phyloP scores from a whole-genome alignment of 92 coral and sea anemone genomes.

The Chrysogorgia sp. region DNA sequence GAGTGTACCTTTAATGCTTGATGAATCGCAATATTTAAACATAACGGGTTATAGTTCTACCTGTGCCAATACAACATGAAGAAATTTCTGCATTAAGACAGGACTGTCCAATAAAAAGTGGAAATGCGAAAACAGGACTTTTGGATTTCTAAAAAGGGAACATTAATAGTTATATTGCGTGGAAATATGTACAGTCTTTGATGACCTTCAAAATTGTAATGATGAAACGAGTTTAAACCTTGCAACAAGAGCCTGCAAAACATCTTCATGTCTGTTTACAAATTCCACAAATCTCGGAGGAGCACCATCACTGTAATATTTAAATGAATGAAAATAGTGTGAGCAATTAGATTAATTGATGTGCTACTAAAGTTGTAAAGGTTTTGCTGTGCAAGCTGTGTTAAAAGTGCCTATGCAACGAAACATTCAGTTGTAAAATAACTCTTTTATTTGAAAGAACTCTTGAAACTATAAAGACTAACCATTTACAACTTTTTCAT shows the following conservation, averaged over 20 bases:
- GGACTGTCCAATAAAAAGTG: conserved; percentile 64
- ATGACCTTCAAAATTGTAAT: no score
- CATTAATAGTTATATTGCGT: not conserved
- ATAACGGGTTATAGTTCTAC: not conserved
- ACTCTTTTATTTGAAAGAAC: no score
- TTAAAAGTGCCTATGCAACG: no score
- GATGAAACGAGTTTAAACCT: conserved; percentile 10
- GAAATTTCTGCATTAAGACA: conserved; percentile 59
- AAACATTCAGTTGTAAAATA: no score
- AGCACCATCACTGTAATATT: conserved; percentile 23
- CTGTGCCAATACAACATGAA: conserved; percentile 60
- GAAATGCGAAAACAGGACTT: conserved; percentile 63
- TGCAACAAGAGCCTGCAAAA: conserved; percentile 60
- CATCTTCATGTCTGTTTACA: conserved; percentile 63
- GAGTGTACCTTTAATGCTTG: no score
- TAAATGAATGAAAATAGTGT: conserved; percentile 1
- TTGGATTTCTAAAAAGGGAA: conserved; percentile 46
- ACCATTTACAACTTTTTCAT: no score
- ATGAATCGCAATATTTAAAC: not conserved
- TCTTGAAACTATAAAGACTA: no score
- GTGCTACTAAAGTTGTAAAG: not conserved
- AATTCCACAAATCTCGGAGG: conserved; percentile 60
- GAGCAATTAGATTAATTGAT: no score
- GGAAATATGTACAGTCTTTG: no score
- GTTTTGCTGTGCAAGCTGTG: no score